phyloP scores from a whole-genome alignment of 2,888 invertebrate species.

The Deroplatys truncata region DNA sequence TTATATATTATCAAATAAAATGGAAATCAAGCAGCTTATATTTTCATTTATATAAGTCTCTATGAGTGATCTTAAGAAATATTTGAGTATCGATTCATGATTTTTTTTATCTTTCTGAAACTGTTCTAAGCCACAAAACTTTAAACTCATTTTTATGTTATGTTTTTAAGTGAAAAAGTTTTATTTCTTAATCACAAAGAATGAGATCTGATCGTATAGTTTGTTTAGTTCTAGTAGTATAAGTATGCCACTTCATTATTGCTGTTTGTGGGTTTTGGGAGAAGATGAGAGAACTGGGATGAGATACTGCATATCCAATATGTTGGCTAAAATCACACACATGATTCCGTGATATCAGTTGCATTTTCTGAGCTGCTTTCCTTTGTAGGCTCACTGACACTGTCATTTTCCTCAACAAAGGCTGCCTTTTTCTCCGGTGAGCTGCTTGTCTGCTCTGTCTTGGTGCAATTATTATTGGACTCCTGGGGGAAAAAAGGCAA shows the following conservation, averaged over 20 bases:
- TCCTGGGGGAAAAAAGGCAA: not conserved
- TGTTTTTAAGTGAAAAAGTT: not conserved
- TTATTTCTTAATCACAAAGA: not conserved
- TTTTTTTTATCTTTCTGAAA: not conserved
- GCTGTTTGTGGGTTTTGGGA: not conserved
- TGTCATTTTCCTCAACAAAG: not conserved
- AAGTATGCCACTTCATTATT: not conserved
- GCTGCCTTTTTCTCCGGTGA: not conserved
- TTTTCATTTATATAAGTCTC: not conserved
- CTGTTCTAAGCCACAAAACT: not conserved
- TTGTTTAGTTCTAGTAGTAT: not conserved
- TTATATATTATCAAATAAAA: not conserved
- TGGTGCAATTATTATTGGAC: not conserved
- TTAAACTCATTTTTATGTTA: not conserved
- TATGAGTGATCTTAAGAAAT: not conserved
- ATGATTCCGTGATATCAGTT: constrained; percentile 5
- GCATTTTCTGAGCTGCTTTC: not conserved
- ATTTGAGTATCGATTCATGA: not conserved
- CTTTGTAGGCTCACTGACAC: not conserved
- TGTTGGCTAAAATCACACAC: not conserved
- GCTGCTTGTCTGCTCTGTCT: not conserved
- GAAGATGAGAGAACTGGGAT: not conserved
- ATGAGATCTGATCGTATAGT: not conserved
- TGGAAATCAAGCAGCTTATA: not conserved
- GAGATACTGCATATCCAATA: not conserved